These are phyloP conservation scores for Triplophysa bombifrons DNA, from an alignment of 2,797 vertebrate species.

Conservation along the genomic window DNA sequence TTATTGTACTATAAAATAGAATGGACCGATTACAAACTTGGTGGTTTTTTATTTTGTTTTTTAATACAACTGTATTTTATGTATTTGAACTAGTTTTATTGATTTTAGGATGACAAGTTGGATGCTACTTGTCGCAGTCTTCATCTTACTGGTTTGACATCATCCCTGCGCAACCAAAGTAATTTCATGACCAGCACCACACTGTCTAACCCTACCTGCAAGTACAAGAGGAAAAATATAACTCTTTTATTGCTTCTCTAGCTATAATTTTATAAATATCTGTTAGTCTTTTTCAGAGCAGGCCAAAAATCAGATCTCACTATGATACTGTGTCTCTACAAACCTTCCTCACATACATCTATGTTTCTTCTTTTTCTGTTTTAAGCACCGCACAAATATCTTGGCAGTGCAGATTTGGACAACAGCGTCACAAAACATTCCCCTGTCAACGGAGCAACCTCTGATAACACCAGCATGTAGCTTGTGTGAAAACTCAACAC, in stretches of 20 bases:
- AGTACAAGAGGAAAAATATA: conserved; percentile 67
- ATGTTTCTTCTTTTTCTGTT: not conserved
- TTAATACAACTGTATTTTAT: too few species aligned
- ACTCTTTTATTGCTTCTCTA: not conserved
- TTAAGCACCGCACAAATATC: conserved; percentile 73
- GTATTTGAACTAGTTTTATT: not conserved
- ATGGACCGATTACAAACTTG: too few species aligned
- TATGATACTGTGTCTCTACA: not conserved
- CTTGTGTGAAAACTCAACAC: not conserved
- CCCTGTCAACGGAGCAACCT: conserved; percentile 62
- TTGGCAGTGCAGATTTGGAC: conserved; percentile 69
- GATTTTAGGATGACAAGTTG: conserved; percentile 79
- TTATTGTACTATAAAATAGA: too few species aligned
- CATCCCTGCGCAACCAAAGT: conserved; percentile 71
- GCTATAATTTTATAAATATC: conserved; percentile 37
- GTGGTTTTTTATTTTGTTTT: too few species aligned
- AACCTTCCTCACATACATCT: too few species aligned
- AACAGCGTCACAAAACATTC: conserved; percentile 64
- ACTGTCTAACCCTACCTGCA: conserved; percentile 78
- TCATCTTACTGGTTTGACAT: conserved; percentile 72
- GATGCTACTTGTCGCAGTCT: conserved; percentile 72
- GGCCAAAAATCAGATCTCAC: not conserved
- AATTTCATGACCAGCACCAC: conserved; percentile 75
- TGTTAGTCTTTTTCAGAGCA: not conserved
- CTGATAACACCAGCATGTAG: conserved; percentile 69